Percentiles rank a stretch among this genome's conserved stretches.
Conservation (phyloP, 2,113 vertebrate genomes). For the Spheniscus mendiculus region DNA sequence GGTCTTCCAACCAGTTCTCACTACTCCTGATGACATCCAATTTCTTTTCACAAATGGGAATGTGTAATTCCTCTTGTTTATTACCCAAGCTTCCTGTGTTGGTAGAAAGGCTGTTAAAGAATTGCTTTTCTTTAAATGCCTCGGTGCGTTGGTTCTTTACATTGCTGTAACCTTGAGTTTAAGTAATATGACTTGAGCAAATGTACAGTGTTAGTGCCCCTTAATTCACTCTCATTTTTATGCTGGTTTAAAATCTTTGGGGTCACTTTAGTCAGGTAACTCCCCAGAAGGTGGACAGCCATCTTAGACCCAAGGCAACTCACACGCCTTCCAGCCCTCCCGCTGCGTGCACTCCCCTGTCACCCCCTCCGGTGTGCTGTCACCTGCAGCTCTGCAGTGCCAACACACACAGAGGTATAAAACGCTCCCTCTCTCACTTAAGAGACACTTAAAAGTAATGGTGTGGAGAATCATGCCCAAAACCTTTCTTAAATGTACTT, state of each 20-base stretch:
- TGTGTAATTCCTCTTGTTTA: not conserved
- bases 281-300: not conserved
- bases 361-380: not conserved
- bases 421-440: not conserved
- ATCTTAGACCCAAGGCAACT: not conserved
- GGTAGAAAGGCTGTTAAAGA: not conserved
- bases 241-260: not conserved
- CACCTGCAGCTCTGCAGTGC: not conserved
- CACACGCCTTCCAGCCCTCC: not conserved
- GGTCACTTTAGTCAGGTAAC: not conserved
- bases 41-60: not conserved
- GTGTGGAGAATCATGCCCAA: not conserved
- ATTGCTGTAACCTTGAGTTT: not conserved
- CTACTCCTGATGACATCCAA: not conserved
- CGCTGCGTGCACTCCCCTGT: fast-evolving
- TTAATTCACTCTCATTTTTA: not conserved
- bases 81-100: not conserved
- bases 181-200: not conserved
- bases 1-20: not conserved
- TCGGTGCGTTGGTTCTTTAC: not conserved
- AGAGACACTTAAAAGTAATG: not conserved
- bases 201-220: fast-evolving
- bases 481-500: not conserved
- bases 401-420: not conserved
- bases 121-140: not conserved